Base-by-base conservation (phyloP, 2,888 invertebrate genomes). In the Adineta ricciae region DNA sequence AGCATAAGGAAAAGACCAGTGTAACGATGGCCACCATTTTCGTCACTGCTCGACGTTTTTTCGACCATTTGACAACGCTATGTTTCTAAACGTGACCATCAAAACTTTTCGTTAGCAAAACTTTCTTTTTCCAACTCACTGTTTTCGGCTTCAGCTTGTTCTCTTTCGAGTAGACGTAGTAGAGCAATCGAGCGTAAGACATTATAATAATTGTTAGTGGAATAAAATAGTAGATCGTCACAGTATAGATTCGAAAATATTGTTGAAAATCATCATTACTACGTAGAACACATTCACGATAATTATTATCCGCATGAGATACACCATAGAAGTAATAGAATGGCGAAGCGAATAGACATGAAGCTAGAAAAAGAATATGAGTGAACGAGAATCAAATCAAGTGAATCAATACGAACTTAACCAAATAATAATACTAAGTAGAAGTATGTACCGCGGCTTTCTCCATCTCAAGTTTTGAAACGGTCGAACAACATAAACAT, bases 11-110 rank as follows among this genome's bases (percentile, higher is more conserved):
- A 64, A 86, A 86, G 32, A 46, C 78, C 52, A 86, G 41, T 9
- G 84, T 84, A 24, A 86, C 84, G 16, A 86, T 32, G 8, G 84
- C 86, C 4, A 84, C 84, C 84, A 86, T 84, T 36, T 46, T 86
- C 7, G 84, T 86, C 5, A 86, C 86, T 21, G 50, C 36, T 9
- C 52, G 49, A 50, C 83, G 49, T 83, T 52, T 83, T 36, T 50
- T 83, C 32, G 78, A 78, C 78, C 41, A 41, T 78, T 41, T 38
- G 14, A n/a, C 41, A 7, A 8, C 3, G 41, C 24, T 41, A n/a
- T n/a, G 24, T 78, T 78, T 78, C 78, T 78, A 41, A 78, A 78
- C 3, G 4, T 49, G 14, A 14, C 8, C 14, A 49, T 49, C n/a
- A n/a, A n/a, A n/a, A n/a, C n/a, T n/a, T n/a, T n/a, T n/a, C n/a